Conservation (phyloP, 2,113 vertebrate species). For the Oreochromis aureus region DNA sequence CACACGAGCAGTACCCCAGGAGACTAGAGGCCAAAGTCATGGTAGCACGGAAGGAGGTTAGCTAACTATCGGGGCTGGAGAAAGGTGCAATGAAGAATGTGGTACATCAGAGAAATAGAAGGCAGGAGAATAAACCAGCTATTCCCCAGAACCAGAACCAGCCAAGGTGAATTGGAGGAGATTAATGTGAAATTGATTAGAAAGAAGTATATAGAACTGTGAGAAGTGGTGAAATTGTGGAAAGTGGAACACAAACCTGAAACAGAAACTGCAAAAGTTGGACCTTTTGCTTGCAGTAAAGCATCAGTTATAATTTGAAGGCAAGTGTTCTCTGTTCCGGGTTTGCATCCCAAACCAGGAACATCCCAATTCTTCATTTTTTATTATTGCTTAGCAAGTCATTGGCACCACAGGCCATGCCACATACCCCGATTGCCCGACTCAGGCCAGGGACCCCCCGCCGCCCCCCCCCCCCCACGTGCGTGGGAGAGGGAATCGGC, state of each 20-base stretch:
- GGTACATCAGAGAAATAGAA: not conserved
- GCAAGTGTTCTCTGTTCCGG: not conserved
- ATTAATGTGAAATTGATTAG: not conserved
- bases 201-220: not conserved
- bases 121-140: not conserved
- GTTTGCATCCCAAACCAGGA: not conserved
- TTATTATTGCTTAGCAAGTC: not conserved
- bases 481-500: not conserved
- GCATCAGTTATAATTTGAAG: not conserved
- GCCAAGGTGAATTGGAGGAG: not conserved
- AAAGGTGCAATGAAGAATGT: not conserved
- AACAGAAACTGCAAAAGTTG: not conserved
- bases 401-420: not conserved
- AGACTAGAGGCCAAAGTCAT: not conserved
- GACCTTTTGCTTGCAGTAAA: not conserved
- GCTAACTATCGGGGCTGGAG: not conserved
- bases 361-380: not conserved
- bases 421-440: not conserved
- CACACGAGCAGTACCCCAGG: not conserved
- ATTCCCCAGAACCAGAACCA: not conserved
- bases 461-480: too few relatives aligned
- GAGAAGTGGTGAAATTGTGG: not conserved
- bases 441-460: not conserved
- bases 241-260: not conserved
- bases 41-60: not conserved